These are phyloP conservation scores for Drosophila limbata DNA, from an alignment of 2,888 invertebrate species.

Conservation along the genomic window DNA sequence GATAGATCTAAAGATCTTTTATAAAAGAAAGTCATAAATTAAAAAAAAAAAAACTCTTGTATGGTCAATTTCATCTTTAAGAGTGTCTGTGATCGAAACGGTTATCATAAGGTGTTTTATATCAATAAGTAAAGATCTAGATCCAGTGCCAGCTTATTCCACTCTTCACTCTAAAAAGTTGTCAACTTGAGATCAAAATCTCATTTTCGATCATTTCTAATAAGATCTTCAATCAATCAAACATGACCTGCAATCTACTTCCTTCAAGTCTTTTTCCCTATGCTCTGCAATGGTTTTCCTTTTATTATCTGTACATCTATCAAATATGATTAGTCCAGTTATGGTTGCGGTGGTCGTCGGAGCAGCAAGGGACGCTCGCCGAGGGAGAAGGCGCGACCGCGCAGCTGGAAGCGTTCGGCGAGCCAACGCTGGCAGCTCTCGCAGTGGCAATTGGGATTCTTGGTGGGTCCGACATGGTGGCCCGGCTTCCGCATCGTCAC, in stretches of 20 bases:
- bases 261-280: background rate
- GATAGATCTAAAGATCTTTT: too few relatives aligned
- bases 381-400: slow-evolving; percentile 86
- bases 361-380: slow-evolving; percentile 86
- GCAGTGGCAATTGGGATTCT: slow-evolving; percentile 90
- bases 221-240: too few relatives aligned
- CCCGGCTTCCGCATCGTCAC: slow-evolving; percentile 89
- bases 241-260: background rate
- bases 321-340: slow-evolving; percentile 22
- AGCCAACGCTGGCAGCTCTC: slow-evolving; percentile 88
- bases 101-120: too few relatives aligned
- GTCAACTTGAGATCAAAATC: too few relatives aligned
- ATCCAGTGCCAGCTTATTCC: too few relatives aligned
- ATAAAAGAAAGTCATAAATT: too few relatives aligned
- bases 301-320: background rate
- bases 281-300: slow-evolving; percentile 13
- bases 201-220: background rate
- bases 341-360: slow-evolving; percentile 60
- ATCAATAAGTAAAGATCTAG: too few relatives aligned
- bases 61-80: too few relatives aligned
- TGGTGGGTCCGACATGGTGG: slow-evolving; percentile 90
- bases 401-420: slow-evolving; percentile 86
- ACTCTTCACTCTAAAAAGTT: too few relatives aligned
- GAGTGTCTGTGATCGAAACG: too few relatives aligned
- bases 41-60: too few relatives aligned